Conservation (phyloP, 2,888 invertebrate species). For the Poecilus cupreus region DNA sequence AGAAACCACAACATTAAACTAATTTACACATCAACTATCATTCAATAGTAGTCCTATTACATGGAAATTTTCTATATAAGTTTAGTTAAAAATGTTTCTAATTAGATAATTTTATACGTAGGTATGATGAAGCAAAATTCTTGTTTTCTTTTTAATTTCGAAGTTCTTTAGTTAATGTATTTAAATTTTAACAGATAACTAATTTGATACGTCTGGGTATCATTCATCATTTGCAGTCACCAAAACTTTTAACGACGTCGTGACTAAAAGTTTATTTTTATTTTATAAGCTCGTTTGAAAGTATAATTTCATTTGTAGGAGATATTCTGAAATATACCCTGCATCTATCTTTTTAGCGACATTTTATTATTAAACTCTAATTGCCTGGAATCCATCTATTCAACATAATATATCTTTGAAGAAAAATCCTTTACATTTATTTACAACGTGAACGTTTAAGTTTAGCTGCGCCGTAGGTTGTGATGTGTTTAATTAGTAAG, state of each 20-base stretch:
- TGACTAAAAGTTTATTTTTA: conserved; percentile 11
- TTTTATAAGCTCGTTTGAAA: conserved; percentile 10
- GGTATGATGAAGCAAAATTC: background rate
- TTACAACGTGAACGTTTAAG: background rate
- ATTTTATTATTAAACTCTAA: background rate
- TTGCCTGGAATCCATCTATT: too few relatives aligned
- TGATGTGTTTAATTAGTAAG: conserved; percentile 25
- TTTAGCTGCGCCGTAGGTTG: background rate
- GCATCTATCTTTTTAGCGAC: background rate
- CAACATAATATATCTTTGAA: too few relatives aligned
- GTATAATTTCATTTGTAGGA: conserved; percentile 27
- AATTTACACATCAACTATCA: too few relatives aligned
- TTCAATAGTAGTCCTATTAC: too few relatives aligned
- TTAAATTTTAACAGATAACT: background rate
- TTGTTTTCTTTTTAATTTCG: background rate
- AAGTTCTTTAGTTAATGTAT: background rate
- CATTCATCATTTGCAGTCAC: conserved; percentile 8
- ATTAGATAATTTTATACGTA: too few relatives aligned
- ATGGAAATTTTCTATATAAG: too few relatives aligned
- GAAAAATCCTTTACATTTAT: background rate
- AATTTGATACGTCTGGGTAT: conserved; percentile 2
- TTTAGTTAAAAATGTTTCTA: too few relatives aligned
- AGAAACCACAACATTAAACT: too few relatives aligned
- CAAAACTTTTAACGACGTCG: background rate
- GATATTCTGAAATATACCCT: conserved; percentile 1